Evolutionary conservation across 2,797 vertebrate species (phyloP), one percentile per base, ranked within the genome.

Genomic region (Neopelma chrysocephalum): DNA sequence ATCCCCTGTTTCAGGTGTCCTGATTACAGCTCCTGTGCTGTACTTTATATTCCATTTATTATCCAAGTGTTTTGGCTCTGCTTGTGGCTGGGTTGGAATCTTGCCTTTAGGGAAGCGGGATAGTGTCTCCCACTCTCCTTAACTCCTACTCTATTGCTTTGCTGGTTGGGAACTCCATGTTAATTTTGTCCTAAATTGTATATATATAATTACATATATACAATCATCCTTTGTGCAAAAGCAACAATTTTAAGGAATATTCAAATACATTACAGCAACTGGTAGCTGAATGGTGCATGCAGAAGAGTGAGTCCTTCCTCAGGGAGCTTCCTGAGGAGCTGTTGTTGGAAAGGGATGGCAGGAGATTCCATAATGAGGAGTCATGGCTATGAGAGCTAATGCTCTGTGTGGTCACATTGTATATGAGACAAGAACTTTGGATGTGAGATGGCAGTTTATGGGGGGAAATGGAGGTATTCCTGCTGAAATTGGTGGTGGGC

Each of bases 371-470:
- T 34, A 40, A 1, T 0, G 14, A 21, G 5, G 47, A 81, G 31
- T 6, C 71, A 10, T 4, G 42, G 11, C 68, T 61, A 42, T 26
- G 23, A 32, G 31, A 51, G 54, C 48, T 60, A 27, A 56, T 19
- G 51, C 26, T 21, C 10, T 57, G 17, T 15, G 34, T 1, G 6
- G 21, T 42, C 32, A 15, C 3, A 4, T 45, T 7, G 1, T 12
- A 2, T 8, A 3, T 8, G 12, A 57, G 51, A 50, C 7, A 3
- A 13, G 45, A 68, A 43, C 8, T 71, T 71, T 21, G 76, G 61
- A 15, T 26, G 23, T 5, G 48, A 70, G 36, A n/a, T 47, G 47
- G 56, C 17, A 31, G 14, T 57, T 54, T 13, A 0, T 3, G 12
- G 3, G 20, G 23, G 13, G 21, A 75, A 58, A 38, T 5, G 0